Conservation (phyloP, 1,140 invertebrate genomes). For the Drosophila seguyi region DNA sequence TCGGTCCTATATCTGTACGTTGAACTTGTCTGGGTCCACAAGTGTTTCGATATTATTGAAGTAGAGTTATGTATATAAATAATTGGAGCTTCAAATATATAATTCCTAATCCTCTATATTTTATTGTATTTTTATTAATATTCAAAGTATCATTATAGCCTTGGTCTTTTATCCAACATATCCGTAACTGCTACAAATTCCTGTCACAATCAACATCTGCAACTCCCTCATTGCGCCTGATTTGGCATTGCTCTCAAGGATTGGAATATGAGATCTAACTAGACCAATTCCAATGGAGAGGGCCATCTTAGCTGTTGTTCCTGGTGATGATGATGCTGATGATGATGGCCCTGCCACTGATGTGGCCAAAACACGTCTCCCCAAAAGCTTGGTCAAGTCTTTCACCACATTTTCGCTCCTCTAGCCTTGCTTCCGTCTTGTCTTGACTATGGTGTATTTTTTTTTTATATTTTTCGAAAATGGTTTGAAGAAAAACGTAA, state of each 20-base stretch:
- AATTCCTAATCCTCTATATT: background rate
- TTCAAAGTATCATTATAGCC: background rate
- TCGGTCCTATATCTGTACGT: conserved; percentile 6
- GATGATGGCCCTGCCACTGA: conserved; percentile 50
- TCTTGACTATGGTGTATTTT: conserved; percentile 12
- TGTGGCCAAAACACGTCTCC: conserved; percentile 60
- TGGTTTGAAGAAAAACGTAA: conserved; percentile 21
- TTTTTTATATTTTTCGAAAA: conserved; percentile 29
- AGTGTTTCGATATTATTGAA: conserved; percentile 15
- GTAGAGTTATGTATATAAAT: too few relatives aligned
- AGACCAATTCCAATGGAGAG: too few relatives aligned
- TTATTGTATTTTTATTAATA: background rate
- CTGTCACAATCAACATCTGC: conserved; percentile 38
- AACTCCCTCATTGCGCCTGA: conserved; percentile 32
- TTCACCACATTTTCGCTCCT: conserved; percentile 55
- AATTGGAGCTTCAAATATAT: background rate
- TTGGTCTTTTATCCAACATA: background rate
- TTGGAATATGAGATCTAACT: conserved; percentile 30
- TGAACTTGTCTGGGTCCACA: conserved; percentile 19
- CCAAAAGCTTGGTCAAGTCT: conserved; percentile 56
- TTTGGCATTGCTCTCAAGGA: conserved; percentile 27
- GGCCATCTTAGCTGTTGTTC: conserved; percentile 2
- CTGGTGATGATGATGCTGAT: conserved; percentile 32
- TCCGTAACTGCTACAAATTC: conserved; percentile 8
- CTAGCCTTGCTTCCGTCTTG: conserved; percentile 21